Evolutionary conservation across 1,140 invertebrate species (phyloP).

Genomic region (Lepidostoma basale): DNA sequence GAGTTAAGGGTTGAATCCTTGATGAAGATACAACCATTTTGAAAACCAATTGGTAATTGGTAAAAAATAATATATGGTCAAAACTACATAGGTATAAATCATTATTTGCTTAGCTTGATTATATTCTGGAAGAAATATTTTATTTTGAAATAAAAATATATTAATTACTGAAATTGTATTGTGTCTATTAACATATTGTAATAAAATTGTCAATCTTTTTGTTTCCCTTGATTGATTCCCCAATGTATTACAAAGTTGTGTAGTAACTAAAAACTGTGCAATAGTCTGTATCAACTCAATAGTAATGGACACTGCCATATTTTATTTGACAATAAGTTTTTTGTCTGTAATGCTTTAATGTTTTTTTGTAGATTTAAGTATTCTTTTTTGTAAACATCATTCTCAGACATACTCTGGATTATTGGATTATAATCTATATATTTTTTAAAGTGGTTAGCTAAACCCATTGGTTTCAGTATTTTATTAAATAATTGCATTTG

Average conservation of each 20-base stretch:
- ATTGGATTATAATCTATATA: not conserved
- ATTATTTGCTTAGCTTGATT: no score
- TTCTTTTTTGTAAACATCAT: not conserved
- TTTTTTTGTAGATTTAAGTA: not conserved
- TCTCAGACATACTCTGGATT: not conserved
- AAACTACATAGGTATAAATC: no score
- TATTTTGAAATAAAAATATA: not conserved
- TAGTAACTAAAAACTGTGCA: not conserved
- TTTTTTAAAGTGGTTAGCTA: not conserved
- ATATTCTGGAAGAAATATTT: no score
- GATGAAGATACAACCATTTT: no score
- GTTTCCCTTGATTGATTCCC: no score
- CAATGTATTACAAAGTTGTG: not conserved
- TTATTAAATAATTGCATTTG: not conserved
- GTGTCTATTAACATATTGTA: not conserved
- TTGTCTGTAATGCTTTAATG: not conserved
- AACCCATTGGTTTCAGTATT: not conserved
- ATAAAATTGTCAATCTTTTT: not conserved
- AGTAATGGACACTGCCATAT: not conserved
- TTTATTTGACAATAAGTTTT: constrained; percentile 20
- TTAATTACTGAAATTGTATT: not conserved
- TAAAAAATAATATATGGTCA: no score
- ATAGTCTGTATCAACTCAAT: not conserved
- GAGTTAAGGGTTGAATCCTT: no score
- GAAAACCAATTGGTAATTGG: no score